Conservation (phyloP, 2,797 vertebrate genomes). For the Botia kubotai region DNA sequence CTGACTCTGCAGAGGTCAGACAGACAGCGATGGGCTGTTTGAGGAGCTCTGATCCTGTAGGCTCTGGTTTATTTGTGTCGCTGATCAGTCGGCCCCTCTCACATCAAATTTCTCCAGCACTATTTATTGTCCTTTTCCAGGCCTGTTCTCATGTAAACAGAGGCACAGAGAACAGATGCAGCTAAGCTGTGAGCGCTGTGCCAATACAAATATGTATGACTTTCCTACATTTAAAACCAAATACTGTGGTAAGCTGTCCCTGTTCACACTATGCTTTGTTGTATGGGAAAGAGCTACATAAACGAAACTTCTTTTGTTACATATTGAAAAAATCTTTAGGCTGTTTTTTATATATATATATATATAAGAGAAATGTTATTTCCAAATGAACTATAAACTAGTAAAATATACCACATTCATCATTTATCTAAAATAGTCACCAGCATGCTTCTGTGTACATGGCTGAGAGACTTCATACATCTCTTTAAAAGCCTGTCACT, state of each 20-base stretch:
- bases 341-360: too few relatives aligned
- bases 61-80: constrained; percentile 47
- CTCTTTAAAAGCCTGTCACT: neutral
- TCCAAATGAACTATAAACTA: neutral
- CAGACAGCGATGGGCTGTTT: constrained; percentile 22
- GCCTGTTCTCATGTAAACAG: neutral
- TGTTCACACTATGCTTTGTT: neutral
- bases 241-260: neutral
- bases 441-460: too few relatives aligned
- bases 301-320: too few relatives aligned
- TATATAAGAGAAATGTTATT: too few relatives aligned
- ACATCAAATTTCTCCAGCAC: constrained; percentile 31
- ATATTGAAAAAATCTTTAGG: too few relatives aligned
- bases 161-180: constrained; percentile 7
- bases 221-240: constrained; percentile 1
- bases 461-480: neutral
- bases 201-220: constrained; percentile 16
- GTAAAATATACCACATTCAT: neutral
- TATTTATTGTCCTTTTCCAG: neutral
- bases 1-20: constrained; percentile 13
- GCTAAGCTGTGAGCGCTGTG: neutral
- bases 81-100: constrained; percentile 9
- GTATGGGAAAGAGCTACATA: neutral
- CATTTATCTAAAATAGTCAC: neutral
- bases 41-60: constrained; percentile 26